Percentiles rank a stretch among this genome's conserved stretches.
These are phyloP conservation scores for Drosophila cardini DNA, from an alignment of 1,140 invertebrate species.

Conservation along the genomic window DNA sequence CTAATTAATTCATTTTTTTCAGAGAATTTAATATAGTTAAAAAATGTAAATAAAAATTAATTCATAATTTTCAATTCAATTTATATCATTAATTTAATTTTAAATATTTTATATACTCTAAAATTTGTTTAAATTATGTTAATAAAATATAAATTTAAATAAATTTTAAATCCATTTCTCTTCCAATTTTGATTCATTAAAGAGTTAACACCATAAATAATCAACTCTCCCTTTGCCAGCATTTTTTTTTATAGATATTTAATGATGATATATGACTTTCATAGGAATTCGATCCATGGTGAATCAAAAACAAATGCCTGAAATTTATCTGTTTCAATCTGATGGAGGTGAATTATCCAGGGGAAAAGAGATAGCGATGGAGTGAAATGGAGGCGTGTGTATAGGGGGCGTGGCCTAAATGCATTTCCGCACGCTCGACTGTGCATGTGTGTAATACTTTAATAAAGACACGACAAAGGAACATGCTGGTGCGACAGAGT, in stretches of 20 bases:
- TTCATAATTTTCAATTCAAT: no score
- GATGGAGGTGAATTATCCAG: background rate
- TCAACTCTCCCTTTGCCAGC: background rate
- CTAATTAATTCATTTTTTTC: no score
- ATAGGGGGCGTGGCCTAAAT: conserved; percentile 50
- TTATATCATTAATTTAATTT: no score
- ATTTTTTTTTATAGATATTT: background rate
- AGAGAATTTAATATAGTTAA: no score
- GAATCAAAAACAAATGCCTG: conserved; percentile 49
- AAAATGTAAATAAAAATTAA: no score
- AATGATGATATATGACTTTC: conserved; percentile 41
- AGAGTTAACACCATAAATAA: conserved; percentile 5
- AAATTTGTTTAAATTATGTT: no score
- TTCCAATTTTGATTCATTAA: no score
- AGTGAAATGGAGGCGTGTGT: background rate
- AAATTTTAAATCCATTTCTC: no score
- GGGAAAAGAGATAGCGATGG: background rate
- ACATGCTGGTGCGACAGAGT: conserved; percentile 18
- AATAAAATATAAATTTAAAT: no score
- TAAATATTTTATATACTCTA: no score
- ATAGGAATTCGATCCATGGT: conserved; percentile 25
- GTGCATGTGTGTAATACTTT: conserved; percentile 69
- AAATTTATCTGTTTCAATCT: conserved; percentile 39
- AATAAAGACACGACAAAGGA: conserved; percentile 67
- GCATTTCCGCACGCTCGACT: conserved; percentile 61